phyloP scores from a whole-genome alignment of 2,888 invertebrate species.

The Lacanobia oleracea region DNA sequence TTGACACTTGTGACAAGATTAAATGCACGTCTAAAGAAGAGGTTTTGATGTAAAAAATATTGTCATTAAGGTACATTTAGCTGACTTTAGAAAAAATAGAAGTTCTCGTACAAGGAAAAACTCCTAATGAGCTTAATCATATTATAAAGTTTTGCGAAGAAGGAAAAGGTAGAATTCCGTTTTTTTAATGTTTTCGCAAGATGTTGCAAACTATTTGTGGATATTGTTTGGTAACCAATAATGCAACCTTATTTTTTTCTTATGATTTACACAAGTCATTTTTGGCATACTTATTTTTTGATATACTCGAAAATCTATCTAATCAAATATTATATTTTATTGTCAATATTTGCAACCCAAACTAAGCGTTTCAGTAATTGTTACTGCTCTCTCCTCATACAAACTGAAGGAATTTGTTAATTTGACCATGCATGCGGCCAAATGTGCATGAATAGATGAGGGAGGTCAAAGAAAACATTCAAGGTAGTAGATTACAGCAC shows the following conservation, averaged over 20 bases:
- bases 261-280: not conserved
- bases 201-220: constrained; percentile 10
- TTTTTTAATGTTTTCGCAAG: not conserved
- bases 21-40: not conserved
- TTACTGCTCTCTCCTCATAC: too few species aligned
- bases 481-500: too few species aligned
- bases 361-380: too few species aligned
- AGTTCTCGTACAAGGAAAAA: not conserved
- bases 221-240: not conserved
- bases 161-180: constrained; percentile 1
- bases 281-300: not conserved
- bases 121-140: not conserved
- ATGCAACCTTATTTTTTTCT: not conserved
- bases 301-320: too few species aligned
- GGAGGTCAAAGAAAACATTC: too few species aligned
- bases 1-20: not conserved
- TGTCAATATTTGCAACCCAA: too few species aligned
- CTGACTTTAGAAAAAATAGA: not conserved
- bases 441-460: too few species aligned
- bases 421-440: too few species aligned
- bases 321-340: too few species aligned
- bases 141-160: not conserved
- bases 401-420: too few species aligned
- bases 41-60: not conserved
- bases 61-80: not conserved